A percentile compares a stretch with the other conserved stretches of the same genome.
Evolutionary conservation across 2,797 vertebrate genomes (phyloP).

Genomic region (Thaleichthys pacificus): DNA sequence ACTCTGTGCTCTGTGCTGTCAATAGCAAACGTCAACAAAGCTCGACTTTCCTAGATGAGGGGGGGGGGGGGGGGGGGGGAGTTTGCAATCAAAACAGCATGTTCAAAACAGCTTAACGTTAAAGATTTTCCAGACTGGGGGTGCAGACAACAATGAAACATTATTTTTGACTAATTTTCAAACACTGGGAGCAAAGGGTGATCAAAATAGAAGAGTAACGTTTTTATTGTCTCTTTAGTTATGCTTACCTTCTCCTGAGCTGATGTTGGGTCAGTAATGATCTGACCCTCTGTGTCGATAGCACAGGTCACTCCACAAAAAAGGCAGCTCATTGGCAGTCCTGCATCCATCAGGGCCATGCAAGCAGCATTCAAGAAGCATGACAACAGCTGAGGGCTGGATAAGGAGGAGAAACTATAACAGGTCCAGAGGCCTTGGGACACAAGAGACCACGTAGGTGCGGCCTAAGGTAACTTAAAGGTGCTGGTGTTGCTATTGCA

Average conservation of each 20-base stretch:
- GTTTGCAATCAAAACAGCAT: neutral
- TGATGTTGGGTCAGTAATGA: constrained; percentile 82
- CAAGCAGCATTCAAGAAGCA: constrained; percentile 87
- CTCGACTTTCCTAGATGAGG: constrained; percentile 80
- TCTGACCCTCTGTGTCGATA: constrained; percentile 72
- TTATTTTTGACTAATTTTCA: neutral
- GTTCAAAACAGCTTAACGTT: neutral
- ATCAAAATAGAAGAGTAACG: neutral
- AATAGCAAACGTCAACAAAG: constrained; percentile 87
- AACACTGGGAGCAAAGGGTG: neutral
- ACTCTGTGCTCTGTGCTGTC: constrained; percentile 79
- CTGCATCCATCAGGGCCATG: constrained; percentile 88
- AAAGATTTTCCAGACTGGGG: too few species aligned
- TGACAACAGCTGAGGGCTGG: constrained; percentile 77
- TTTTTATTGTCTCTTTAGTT: neutral
- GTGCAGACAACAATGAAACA: neutral
- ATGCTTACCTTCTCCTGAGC: constrained; percentile 84
- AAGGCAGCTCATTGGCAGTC: constrained; percentile 83
- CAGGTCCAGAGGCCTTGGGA: neutral
- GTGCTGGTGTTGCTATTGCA: too few species aligned
- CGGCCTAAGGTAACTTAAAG: too few species aligned
- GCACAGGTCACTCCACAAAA: constrained; percentile 91
- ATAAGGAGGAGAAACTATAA: constrained; percentile 50
- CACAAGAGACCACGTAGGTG: too few species aligned
- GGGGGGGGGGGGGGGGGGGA: neutral